Evolutionary conservation across 2,113 vertebrate genomes (phyloP), one percentile per base, ranked within the genome.

Genomic region (Cyprinus carpio): DNA sequence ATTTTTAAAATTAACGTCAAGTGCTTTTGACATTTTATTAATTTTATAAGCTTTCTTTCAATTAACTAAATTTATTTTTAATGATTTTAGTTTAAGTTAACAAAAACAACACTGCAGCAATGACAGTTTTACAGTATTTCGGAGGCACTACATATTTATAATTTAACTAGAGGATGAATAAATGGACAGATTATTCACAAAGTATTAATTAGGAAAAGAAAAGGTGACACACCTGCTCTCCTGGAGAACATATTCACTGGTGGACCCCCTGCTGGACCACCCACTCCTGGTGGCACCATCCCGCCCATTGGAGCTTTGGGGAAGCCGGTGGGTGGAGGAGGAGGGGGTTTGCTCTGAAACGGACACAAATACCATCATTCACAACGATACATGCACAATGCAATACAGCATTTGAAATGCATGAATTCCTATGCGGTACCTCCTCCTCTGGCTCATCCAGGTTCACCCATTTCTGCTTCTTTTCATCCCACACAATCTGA

Each of bases 401-500:
- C 62, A 18, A 97, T 96, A n/a, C 34, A 51, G 11, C 3, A 10
- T 34, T 40, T 6, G 0, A 81, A 65, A 25, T 43, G 6, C 20
- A 12, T 27, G 6, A 43, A 34, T 29, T 16, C 1, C 27, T 8
- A 16, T 0, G 56, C 46, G 37, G 37, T 16, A 99, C 98, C 96
- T 99, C 98, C 85, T 99, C 98, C 87, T 99, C 98, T 0, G 97
- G 97, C 87, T 99, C 98, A 31, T 98, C 97, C 77, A 95, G 64
- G 91, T 99, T 97, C 31, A 99, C 95, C 98, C 98, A 99, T 79
- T 92, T 95, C 88, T 98, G 95, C 86, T 95, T 98, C 90, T 96
- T 89, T 77, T 97, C 96, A 89, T 99, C 97, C 98, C 98, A 99
- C 64, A 99, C 97, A 76, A 99, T 99, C 98, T 99, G 91, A 67